phyloP scores from a whole-genome alignment of 2,888 invertebrate genomes.

The Aethes cnicana region DNA sequence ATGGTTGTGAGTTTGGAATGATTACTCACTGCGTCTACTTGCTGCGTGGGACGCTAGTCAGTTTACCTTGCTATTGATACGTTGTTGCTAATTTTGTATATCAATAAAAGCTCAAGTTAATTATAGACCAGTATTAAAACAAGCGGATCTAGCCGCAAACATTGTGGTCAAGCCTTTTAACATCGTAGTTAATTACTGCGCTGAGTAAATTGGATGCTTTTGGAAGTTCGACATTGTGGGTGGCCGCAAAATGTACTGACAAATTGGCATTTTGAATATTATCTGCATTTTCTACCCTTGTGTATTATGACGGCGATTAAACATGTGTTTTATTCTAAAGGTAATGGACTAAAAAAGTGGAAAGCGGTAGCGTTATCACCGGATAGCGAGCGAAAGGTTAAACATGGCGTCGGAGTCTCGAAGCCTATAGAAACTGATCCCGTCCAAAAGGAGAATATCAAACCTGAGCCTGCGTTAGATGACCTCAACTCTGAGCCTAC shows the following conservation, averaged over 20 bases:
- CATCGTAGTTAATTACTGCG: slow-evolving; percentile 23
- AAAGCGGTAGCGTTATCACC: slow-evolving; percentile 88
- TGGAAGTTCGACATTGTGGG: slow-evolving; percentile 12
- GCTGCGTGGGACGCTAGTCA: no score
- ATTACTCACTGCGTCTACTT: no score
- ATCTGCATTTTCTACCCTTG: no score
- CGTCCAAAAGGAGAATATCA: slow-evolving; percentile 70
- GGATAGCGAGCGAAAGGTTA: slow-evolving; percentile 79
- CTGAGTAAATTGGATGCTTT: background rate
- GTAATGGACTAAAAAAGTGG: slow-evolving; percentile 87
- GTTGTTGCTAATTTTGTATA: no score
- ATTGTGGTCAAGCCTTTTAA: slow-evolving; percentile 26
- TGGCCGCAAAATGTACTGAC: background rate
- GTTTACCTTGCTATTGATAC: no score
- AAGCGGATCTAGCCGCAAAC: slow-evolving; percentile 13
- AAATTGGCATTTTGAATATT: background rate
- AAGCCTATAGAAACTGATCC: slow-evolving; percentile 52
- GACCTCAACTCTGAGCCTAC: slow-evolving; percentile 68
- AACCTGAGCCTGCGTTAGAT: slow-evolving; percentile 57
- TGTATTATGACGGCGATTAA: no score
- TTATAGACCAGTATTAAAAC: slow-evolving; percentile 4
- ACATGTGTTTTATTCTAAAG: slow-evolving; percentile 43
- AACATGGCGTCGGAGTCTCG: slow-evolving; percentile 44
- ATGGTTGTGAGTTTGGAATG: no score
- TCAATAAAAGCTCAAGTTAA: background rate